These are phyloP conservation scores for Drosophila nasuta DNA, from an alignment of 1,140 invertebrate species.

Conservation along the genomic window DNA sequence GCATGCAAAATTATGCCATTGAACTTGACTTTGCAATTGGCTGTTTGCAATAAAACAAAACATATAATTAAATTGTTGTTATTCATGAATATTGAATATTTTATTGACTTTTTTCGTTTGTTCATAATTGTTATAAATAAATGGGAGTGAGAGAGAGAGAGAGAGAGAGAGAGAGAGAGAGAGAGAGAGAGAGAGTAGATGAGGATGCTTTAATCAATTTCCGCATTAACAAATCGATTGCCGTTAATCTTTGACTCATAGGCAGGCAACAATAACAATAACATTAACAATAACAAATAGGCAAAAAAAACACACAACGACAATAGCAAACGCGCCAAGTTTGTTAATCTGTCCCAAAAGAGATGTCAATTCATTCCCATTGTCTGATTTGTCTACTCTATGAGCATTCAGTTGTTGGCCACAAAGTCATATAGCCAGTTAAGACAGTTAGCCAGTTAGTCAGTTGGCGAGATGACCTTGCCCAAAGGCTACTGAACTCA, in stretches of 20 bases:
- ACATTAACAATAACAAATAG: no score
- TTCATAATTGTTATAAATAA: constrained; percentile 8
- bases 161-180: no score
- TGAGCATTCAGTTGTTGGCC: neutral
- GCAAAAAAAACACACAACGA: constrained; percentile 11
- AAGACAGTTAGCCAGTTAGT: no score
- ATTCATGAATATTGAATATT: constrained; percentile 7
- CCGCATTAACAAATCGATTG: constrained; percentile 56
- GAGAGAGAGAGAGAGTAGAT: neutral
- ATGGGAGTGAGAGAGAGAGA: neutral
- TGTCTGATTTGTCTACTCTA: constrained; percentile 12
- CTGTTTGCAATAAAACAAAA: neutral
- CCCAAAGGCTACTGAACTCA: constrained; percentile 53
- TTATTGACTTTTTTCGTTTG: neutral
- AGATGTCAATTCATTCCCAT: constrained; percentile 59
- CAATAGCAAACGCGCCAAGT: constrained; percentile 12
- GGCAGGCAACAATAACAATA: neutral
- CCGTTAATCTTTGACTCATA: constrained; percentile 52
- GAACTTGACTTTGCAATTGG: constrained; percentile 47
- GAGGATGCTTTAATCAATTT: constrained; percentile 48
- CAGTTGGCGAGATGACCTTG: constrained; percentile 42
- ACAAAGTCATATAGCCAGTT: no score
- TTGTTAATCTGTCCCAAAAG: constrained; percentile 32
- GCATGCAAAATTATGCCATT: constrained; percentile 47
- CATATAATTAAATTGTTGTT: constrained; percentile 32